Evolutionary conservation across 2,113 vertebrate genomes (phyloP), one percentile per base, ranked within the genome.

Genomic region (Alouatta palliata): DNA sequence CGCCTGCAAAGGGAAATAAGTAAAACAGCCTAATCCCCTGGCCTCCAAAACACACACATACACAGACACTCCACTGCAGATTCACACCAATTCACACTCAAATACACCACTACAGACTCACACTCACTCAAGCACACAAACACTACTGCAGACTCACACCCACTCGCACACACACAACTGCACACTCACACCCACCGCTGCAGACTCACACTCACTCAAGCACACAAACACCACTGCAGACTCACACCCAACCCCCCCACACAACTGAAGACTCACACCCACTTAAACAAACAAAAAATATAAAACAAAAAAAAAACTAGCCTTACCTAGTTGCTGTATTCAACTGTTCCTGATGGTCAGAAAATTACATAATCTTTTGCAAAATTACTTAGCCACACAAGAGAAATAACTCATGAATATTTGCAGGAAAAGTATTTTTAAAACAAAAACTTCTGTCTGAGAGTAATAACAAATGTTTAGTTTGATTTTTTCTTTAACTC

Each of bases 371-470:
- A 20, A 92, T 77, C 82, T 70, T 71, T 6, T 91, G 9, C 2
- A 45, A 35, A 82, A 19, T 86, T 95, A 1, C 80, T 85, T 58
- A 90, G 30, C 11, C 6, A 21, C 21, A 45, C 16, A 66, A 56
- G 30, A 90, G 7, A 92, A 91, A 52, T 16, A 30, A 19, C 35
- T 84, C 35, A 56, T 3, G 8, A 87, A 87, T 10, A 71, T 90
- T 83, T 91, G 30, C 54, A 56, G 35, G 25, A 76, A 76, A 87
- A 43, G 14, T 19, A 80, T 95, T 84, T 85, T 30, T 54, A 91
- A 95, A 95, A 68, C 23, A 82, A 68, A 82, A 93, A 66, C 25
- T 32, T 87, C 4, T 79, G 13, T 56, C 61, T 92, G 70, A 83
- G 7, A 66, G 13, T 40, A 40, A 61, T 30, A 45, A 86, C 10